These are phyloP conservation scores for Ischnus inquisitorius DNA, from an alignment of 2,888 invertebrate species.

Conservation along the genomic window DNA sequence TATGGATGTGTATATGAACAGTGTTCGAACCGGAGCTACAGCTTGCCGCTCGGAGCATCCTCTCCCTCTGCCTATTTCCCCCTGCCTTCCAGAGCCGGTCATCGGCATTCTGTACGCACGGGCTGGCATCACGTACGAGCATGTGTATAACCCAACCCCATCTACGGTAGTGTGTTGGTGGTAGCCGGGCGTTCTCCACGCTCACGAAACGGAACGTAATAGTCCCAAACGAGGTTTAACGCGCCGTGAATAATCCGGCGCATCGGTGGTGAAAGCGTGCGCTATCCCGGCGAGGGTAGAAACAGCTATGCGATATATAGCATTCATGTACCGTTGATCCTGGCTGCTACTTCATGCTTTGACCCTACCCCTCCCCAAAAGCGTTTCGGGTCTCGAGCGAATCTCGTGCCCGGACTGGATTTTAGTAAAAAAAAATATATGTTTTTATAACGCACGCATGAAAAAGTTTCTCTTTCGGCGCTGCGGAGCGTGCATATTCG, in stretches of 20 bases:
- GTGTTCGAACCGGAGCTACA: conserved; percentile 20
- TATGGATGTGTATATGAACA: conserved; percentile 3
- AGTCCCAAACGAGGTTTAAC: conserved; percentile 82
- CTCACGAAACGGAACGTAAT: conserved; percentile 79
- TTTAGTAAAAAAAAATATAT: background rate
- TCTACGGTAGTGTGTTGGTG: conserved; percentile 19
- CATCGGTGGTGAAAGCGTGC: conserved; percentile 70
- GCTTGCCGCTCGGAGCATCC: conserved; percentile 3
- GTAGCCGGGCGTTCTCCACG: conserved; percentile 56
- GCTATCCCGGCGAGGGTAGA: conserved; percentile 37
- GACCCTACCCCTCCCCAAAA: background rate
- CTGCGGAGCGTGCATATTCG: too few species aligned
- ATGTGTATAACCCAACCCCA: conserved; percentile 22
- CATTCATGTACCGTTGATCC: conserved; percentile 36
- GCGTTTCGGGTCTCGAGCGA: background rate
- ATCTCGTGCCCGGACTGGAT: background rate
- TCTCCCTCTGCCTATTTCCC: background rate
- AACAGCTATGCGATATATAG: conserved; percentile 19
- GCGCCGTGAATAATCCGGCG: conserved; percentile 80
- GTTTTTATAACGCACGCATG: too few species aligned
- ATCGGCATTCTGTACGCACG: conserved; percentile 49
- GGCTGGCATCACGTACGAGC: conserved; percentile 21
- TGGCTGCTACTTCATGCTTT: conserved; percentile 30
- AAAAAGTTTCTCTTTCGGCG: too few species aligned
- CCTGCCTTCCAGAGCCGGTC: background rate